A percentile compares a stretch with the other conserved stretches of the same genome.
These are phyloP conservation scores for Aleiodes alternator DNA, from an alignment of 2,888 invertebrate genomes.

Conservation along the genomic window DNA sequence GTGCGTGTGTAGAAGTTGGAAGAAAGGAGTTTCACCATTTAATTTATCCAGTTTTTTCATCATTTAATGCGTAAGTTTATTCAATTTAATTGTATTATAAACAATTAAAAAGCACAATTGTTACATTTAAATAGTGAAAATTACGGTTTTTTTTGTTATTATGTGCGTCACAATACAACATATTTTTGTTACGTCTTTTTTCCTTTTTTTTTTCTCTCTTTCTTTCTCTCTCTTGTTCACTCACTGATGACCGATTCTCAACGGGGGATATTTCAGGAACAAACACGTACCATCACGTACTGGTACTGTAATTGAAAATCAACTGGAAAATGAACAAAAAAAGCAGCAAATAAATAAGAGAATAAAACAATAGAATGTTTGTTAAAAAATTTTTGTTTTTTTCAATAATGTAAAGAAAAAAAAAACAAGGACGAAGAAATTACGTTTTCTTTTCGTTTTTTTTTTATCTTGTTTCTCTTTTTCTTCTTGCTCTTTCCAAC, in stretches of 20 bases:
- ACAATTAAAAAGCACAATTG: too few species aligned
- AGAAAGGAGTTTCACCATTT: slow-evolving; percentile 47
- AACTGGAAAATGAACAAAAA: slow-evolving; percentile 62
- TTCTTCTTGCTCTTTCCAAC: not conserved
- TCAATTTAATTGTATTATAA: too few species aligned
- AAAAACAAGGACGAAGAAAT: not conserved
- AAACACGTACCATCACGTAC: slow-evolving; percentile 55
- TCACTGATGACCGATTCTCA: not conserved
- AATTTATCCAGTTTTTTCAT: not conserved
- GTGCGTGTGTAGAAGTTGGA: not conserved
- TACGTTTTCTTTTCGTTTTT: not conserved
- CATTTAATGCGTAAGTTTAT: not conserved
- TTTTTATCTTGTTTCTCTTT: not conserved
- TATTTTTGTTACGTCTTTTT: too few species aligned
- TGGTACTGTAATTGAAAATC: slow-evolving; percentile 64
- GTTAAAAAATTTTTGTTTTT: not conserved
- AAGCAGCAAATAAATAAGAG: slow-evolving; percentile 3
- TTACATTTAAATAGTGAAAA: too few species aligned
- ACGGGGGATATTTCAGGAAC: slow-evolving; percentile 18
- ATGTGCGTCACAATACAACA: too few species aligned
- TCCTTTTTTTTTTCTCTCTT: not conserved
- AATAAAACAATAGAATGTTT: not conserved
- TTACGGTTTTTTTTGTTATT: too few species aligned
- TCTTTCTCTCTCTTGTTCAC: slow-evolving; percentile 2
- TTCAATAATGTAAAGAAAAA: not conserved